phyloP scores from a whole-genome alignment of 1,140 invertebrate genomes.

The Propsilocerus akamusi region DNA sequence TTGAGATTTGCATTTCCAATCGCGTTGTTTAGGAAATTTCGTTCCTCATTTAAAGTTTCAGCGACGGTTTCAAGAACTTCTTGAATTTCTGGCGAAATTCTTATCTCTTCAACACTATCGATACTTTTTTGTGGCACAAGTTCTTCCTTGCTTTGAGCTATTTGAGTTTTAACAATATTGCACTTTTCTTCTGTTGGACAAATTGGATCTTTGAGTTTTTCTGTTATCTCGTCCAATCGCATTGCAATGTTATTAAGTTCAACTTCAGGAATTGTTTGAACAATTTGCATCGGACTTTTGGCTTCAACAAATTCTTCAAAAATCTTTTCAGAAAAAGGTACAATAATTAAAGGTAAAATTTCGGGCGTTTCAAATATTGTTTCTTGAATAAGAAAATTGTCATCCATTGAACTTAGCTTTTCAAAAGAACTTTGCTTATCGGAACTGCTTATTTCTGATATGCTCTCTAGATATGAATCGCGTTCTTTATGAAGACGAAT shows the following conservation, averaged over 20 bases:
- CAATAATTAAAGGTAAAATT: too few species aligned
- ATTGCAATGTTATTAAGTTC: background rate
- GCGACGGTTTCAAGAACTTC: background rate
- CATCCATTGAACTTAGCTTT: too few species aligned
- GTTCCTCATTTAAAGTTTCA: background rate
- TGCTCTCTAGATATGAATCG: background rate
- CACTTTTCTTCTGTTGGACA: background rate
- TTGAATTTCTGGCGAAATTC: constrained; percentile 1
- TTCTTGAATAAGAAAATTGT: too few species aligned
- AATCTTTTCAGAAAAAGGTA: too few species aligned
- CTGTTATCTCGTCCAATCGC: background rate
- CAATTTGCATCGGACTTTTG: too few species aligned
- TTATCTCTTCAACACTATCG: background rate
- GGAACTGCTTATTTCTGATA: too few species aligned
- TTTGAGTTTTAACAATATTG: background rate
- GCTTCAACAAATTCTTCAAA: too few species aligned
- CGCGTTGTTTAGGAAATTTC: background rate
- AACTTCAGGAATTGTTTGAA: too few species aligned
- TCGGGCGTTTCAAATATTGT: too few species aligned
- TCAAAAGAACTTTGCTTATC: too few species aligned
- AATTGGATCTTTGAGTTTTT: background rate
- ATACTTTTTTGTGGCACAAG: background rate
- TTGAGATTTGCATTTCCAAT: background rate
- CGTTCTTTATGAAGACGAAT: background rate
- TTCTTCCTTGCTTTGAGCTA: background rate